These are phyloP conservation scores for Neria commutata DNA, from an alignment of 2,888 invertebrate genomes.

Conservation along the genomic window DNA sequence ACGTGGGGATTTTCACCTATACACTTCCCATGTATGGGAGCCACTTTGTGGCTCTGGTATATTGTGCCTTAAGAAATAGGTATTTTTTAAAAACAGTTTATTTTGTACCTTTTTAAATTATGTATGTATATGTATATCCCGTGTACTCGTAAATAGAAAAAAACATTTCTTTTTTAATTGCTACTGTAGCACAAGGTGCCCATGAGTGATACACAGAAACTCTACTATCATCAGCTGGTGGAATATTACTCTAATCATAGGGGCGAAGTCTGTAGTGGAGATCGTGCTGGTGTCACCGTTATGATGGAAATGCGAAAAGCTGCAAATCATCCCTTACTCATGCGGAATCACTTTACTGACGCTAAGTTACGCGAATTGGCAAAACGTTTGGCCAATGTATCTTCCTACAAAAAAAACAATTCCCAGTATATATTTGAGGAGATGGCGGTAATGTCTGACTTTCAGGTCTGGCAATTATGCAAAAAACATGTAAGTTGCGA, in stretches of 20 bases:
- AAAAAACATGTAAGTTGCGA: slow-evolving; percentile 64
- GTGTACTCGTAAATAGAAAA: too few relatives aligned
- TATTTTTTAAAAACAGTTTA: too few relatives aligned
- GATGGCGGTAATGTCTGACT: slow-evolving; percentile 86
- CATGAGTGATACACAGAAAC: slow-evolving; percentile 76
- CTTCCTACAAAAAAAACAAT: slow-evolving; percentile 77
- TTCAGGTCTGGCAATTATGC: slow-evolving; percentile 84
- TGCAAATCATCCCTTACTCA: slow-evolving; percentile 90
- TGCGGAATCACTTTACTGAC: slow-evolving; percentile 76
- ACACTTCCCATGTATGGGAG: too few relatives aligned
- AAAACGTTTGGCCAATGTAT: slow-evolving; percentile 69
- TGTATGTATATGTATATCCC: too few relatives aligned
- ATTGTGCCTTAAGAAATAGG: too few relatives aligned
- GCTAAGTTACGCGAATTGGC: slow-evolving; percentile 72
- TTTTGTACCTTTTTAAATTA: too few relatives aligned
- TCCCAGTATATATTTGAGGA: slow-evolving; percentile 85
- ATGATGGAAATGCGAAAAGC: slow-evolving; percentile 94
- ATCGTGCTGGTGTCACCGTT: slow-evolving; percentile 75
- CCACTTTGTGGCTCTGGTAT: too few relatives aligned
- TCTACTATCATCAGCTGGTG: slow-evolving; percentile 77
- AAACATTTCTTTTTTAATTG: not conserved
- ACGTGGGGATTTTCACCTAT: too few relatives aligned
- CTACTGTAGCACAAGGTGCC: slow-evolving; percentile 64
- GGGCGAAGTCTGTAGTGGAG: slow-evolving; percentile 66
- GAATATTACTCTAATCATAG: slow-evolving; percentile 70